Conservation (phyloP, 2,797 vertebrate genomes). For the Centroberyx gerrardi region DNA sequence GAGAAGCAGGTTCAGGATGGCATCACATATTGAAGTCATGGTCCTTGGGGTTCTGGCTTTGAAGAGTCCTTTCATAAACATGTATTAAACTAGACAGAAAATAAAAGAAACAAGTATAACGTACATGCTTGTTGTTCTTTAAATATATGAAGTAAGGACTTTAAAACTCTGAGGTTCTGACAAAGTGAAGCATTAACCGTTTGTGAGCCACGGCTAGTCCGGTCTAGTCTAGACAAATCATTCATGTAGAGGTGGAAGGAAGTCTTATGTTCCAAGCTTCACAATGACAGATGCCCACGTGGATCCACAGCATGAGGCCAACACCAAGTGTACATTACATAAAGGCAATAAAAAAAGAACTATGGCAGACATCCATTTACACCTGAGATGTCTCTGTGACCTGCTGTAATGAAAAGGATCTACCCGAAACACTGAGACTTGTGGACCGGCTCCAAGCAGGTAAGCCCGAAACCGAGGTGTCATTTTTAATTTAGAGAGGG, state of each 20-base stretch:
- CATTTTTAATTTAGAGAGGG: constrained; percentile 1
- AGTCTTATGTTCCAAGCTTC: background rate
- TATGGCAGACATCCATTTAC: constrained; percentile 2
- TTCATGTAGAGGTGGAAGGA: background rate
- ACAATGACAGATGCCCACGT: too few relatives aligned
- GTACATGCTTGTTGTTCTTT: too few relatives aligned
- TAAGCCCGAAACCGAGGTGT: constrained; percentile 4
- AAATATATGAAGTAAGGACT: too few relatives aligned
- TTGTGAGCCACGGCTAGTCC: background rate
- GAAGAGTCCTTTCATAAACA: too few relatives aligned
- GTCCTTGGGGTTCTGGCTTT: too few relatives aligned
- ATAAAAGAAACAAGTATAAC: too few relatives aligned
- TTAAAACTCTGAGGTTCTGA: too few relatives aligned
- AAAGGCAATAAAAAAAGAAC: constrained; percentile 2
- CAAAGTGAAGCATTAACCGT: too few relatives aligned
- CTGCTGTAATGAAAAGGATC: background rate
- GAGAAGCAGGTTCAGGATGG: too few relatives aligned
- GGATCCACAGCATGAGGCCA: background rate
- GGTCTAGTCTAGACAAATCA: background rate
- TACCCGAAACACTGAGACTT: background rate
- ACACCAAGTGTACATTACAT: background rate
- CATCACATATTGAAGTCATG: too few relatives aligned
- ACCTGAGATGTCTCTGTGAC: background rate
- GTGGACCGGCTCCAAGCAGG: background rate
- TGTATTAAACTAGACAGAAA: too few relatives aligned